Base-by-base conservation (phyloP, 2,888 invertebrate genomes). In the Plagiodera versicolora region DNA sequence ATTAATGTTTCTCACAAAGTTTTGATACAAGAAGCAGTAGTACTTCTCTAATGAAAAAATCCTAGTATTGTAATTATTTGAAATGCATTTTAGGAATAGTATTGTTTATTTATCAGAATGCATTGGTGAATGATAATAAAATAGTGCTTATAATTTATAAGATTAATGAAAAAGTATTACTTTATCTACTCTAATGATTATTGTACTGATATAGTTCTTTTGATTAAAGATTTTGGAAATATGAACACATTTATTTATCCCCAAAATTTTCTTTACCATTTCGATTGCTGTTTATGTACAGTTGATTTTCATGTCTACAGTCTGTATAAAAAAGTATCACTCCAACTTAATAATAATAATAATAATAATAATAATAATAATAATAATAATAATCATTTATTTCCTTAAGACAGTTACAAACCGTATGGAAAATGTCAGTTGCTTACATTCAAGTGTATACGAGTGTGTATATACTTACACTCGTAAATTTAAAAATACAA, bases 91-190 rank as follows among this genome's bases (percentile, higher is more conserved):
- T 44, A 44, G 16, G n/a, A 56, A 57, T 60, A 55, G 59, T 54
- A 59, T 64, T 61, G 53, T 61, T 67, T 65, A 60, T 62, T 65
- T 56, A 58, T 60, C 65, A 64, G 62, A 64, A 58, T 67, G 61
- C 52, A 58, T 64, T 60, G 58, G 52, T 66, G 65, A 65, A 39
- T 39, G 58, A 56, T 64, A 65, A 60, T 53, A 58, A 60, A 60
- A 30, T 59, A 61, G 60, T 59, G 64, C 63, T 61, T 67, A 61
- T 67, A 56, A 65, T 60, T 65, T 66, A 54, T 56, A 61, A 61
- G 53, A 44, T 44, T 44, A 44, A 53, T 44, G 44, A 44, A 57
- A 57, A 63, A 61, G 64, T 66, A 64, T 60, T 66, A 66, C 53
- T 58, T 49, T 58, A 53, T 44, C 57, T 58, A 63, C 45, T 51